A percentile compares a stretch with the other conserved stretches of the same genome.
These are phyloP conservation scores for Caenorhabditis imperialis DNA, from an alignment of 2,888 invertebrate genomes.

Conservation along the genomic window DNA sequence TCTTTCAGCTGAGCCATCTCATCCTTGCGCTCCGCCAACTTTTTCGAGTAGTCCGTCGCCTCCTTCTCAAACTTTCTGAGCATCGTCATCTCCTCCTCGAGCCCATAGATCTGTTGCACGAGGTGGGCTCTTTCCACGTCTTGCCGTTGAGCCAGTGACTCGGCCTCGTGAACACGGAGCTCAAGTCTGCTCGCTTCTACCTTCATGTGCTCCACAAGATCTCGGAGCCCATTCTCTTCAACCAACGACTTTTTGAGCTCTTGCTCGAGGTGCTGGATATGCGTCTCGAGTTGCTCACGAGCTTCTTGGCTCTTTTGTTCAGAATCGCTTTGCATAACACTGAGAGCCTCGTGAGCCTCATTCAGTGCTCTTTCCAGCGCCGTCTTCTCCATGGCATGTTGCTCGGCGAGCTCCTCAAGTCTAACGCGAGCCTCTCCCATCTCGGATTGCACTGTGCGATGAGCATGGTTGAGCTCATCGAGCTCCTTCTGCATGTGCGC, in stretches of 20 bases:
- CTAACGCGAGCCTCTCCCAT: conserved; percentile 6
- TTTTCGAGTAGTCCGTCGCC: conserved; percentile 12
- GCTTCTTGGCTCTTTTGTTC: conserved; percentile 15
- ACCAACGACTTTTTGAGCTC: conserved; percentile 10
- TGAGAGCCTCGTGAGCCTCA: conserved; percentile 2
- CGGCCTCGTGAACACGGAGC: conserved; percentile 18
- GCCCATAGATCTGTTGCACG: conserved; percentile 4
- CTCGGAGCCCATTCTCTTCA: conserved; percentile 19
- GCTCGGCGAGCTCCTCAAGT: conserved; percentile 5
- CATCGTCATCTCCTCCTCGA: conserved; percentile 22
- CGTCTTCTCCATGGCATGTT: neutral
- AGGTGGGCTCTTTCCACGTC: conserved; percentile 17
- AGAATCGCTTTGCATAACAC: conserved; percentile 6
- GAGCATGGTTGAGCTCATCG: neutral
- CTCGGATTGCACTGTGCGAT: neutral
- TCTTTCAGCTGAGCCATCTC: conserved; percentile 12
- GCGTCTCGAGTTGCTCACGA: conserved; percentile 1
- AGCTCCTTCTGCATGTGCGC: neutral
- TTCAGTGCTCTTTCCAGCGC: conserved; percentile 1
- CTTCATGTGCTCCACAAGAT: conserved; percentile 3
- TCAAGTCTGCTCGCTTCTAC: conserved; percentile 5
- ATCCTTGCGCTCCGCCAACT: conserved; percentile 23
- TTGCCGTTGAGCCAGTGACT: conserved; percentile 7
- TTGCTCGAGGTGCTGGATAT: conserved; percentile 1
- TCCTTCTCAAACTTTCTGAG: conserved; percentile 17